phyloP scores from a whole-genome alignment of 2,888 invertebrate genomes.

The Drosophila stalkeri region DNA sequence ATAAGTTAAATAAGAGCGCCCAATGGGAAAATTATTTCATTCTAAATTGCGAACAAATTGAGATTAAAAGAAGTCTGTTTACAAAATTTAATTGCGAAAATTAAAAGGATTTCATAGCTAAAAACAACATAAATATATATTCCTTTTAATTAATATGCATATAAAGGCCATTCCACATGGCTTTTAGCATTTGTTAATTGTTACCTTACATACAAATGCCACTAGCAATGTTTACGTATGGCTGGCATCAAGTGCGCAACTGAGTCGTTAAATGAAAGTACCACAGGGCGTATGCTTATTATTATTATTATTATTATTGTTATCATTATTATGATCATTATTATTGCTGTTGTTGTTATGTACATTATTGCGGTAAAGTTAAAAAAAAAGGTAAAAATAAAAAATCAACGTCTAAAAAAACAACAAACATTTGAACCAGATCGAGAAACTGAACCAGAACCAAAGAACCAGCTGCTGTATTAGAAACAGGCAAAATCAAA shows the following conservation, averaged over 20 bases:
- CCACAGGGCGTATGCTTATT: constrained; percentile 51
- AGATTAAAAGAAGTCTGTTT: not conserved
- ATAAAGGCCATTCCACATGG: not conserved
- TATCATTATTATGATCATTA: constrained; percentile 15
- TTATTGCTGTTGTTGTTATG: constrained; percentile 12
- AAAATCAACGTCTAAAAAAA: constrained; percentile 53
- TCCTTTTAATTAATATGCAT: not conserved
- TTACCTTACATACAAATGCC: constrained; percentile 31
- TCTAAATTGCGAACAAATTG: not conserved
- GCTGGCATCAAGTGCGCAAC: constrained; percentile 45
- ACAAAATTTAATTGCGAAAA: not conserved
- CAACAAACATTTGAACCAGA: constrained; percentile 8
- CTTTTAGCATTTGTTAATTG: constrained; percentile 17
- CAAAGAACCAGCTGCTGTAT: constrained; percentile 7
- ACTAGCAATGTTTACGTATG: constrained; percentile 49
- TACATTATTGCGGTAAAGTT: constrained; percentile 30
- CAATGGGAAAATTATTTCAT: not conserved
- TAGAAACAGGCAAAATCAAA: constrained; percentile 53
- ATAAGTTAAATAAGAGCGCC: not conserved
- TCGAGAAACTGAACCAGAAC: constrained; percentile 7
- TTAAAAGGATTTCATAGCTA: not conserved
- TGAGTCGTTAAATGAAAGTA: constrained; percentile 45
- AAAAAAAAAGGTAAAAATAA: too few relatives aligned
- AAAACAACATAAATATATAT: not conserved
- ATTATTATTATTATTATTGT: constrained; percentile 34